Evolutionary conservation across 2,888 invertebrate genomes (phyloP), one percentile per base, ranked within the genome.

Genomic region (Mesoligia furuncula): DNA sequence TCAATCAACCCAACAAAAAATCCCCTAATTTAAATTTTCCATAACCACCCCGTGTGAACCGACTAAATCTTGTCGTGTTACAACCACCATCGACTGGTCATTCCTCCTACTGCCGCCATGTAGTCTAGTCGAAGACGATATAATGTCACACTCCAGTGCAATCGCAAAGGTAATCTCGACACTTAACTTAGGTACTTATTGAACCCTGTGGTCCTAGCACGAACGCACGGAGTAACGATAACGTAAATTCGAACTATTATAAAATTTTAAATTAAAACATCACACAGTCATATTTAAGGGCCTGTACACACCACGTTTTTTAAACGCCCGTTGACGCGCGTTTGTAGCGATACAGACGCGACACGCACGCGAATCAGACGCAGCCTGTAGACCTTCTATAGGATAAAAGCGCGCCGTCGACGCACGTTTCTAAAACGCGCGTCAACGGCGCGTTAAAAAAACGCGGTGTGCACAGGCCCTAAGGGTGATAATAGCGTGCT

Each of bases 61-160:
- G 77, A 85, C 77, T 4, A 42, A 66, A 67, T 76, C 75, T 74
- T 71, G 81, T 59, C 69, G 87, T 88, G 89, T 89, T 82, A 85
- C 80, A 81, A 76, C 90, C 83, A 91, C 91, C 93, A 94, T 93
- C 88, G 92, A 91, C 91, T 95, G 95, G 94, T 93, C 95, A 92
- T 95, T 95, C 93, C 94, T 93, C 93, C 93, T 79, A 13, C 64
- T 71, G 96, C 92, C 95, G 96, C 93, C 96, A 84, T 83, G 81
- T 80, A 86, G 96, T 95, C 96, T 95, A 93, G 94, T 90, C 91
- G 87, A 83, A 85, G 80, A 84, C 89, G 85, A 87, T 90, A 89
- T 90, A 90, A 87, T 88, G 88, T 90, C 89, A 91, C 90, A 93
- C 92, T 89, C 87, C 87, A 88, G 85, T 90, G 85, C 86, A 77